Evolutionary conservation across 2,888 invertebrate genomes (phyloP), one percentile per base, ranked within the genome.

Genomic region (Gonocerus acuteangulatus): DNA sequence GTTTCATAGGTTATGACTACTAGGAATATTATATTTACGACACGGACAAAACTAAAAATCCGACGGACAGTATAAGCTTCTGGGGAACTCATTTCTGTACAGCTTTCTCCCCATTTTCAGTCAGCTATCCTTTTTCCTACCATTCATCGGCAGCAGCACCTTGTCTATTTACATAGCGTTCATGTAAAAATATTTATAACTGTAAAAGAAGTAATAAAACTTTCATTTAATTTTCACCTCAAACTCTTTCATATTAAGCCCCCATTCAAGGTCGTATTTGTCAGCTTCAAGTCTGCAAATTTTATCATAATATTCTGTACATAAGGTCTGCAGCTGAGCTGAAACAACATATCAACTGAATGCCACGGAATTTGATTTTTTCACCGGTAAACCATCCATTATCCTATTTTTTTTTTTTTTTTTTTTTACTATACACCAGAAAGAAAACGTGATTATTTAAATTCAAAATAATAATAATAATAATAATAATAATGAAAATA

Each of bases 191-290:
- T 23, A 42, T 18, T 13, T 39, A 36, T 34, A 23, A 48, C 23
- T 56, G 22, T 45, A 45, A 39, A 42, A 62, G 51, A 62, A 62
- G 48, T 45, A 60, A 51, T 27, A 44, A 48, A 34, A 61, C 32
- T 65, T 57, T 62, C 45, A 62, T 62, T 57, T 57, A 19, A 62
- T 63, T 60, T 63, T 68, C 68, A 69, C 69, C 69, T 68, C 67
- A 39, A 63, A 54, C 42, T 45, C 62, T 66, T 66, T 69, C 64
- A 88, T 80, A 79, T 83, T 85, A 81, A 89, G 89, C 80, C 86
- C 86, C 82, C 89, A 86, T 84, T 99, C 97, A 86, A 96, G 89
- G 84, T 99, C 97, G 85, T 88, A 96, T 84, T 96, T 96, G 84
- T 93, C 93, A 80, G 89, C 90, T 84, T 96, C 95, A 80, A 96